Evolutionary conservation across 2,888 invertebrate genomes (phyloP), one percentile per base, ranked within the genome.

Genomic region (Drosophila paranaensis): DNA sequence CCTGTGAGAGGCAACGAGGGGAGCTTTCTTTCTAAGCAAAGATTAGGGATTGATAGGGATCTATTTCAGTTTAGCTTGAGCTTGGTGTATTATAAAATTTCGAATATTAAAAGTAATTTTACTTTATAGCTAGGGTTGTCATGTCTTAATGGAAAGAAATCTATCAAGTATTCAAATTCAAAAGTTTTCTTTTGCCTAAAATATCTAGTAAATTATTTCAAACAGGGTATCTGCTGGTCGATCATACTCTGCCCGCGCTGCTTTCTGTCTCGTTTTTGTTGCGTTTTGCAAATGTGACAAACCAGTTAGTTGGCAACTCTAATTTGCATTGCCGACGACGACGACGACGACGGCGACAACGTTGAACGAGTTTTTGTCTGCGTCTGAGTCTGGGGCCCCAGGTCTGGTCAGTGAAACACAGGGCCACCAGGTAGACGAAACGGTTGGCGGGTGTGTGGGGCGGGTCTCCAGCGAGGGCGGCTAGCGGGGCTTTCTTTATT

Each of bases 271-370:
- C 2, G 35, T 10, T 43, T 35, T 35, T 20, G 39, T 8, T 50
- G 42, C 64, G 64, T 58, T 61, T 84, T 66, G 79, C 74, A 55
- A 74, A 73, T 69, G 70, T 46, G 58, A 60, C 53, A 81, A 87
- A 85, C 90, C 80, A 89, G 90, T 88, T 82, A 61, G 79, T 82
- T 77, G 73, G 75, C 68, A 74, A 73, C 83, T 77, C 81, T 77
- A 78, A 89, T 90, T 90, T 89, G 90, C 89, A 90, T 89, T 77
- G 85, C 45, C 55, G 82, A 72, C 62, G 51, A 60, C 39, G 56
- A 33, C 60, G 39, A 20, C 56, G 20, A 20, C 20, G 20, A 2
- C 55, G 82, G 71, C 62, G 51, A 60, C 39, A 43, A 33, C 60
- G 64, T n/a, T 57, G 60, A 79, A 84, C 85, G 69, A 63, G 87